Percentiles rank a stretch among this genome's conserved stretches.
These are phyloP conservation scores for Pseudomyrmex gracilis DNA, from an alignment of 1,140 invertebrate genomes.

Conservation along the genomic window DNA sequence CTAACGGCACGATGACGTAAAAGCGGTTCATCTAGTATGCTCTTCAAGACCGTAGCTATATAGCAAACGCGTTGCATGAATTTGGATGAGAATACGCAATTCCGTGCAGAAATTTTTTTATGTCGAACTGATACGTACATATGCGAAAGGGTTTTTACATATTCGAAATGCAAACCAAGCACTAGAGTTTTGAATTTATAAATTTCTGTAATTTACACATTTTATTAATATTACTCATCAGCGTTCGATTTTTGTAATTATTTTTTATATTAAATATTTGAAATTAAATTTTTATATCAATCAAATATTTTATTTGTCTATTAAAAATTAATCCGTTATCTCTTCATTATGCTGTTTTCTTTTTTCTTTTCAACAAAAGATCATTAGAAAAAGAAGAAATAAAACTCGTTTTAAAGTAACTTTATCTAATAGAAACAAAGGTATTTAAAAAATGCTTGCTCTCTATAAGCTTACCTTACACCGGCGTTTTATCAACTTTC, in stretches of 20 bases:
- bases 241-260: too few species aligned
- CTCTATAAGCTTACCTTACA: not conserved
- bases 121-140: too few species aligned
- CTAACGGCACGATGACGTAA: constrained; percentile 48
- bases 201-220: too few species aligned
- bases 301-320: not conserved
- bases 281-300: constrained; percentile 6
- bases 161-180: too few species aligned
- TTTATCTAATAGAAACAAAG: too few species aligned
- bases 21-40: constrained; percentile 47
- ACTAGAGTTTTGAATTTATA: too few species aligned
- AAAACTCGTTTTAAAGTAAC: too few species aligned
- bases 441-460: too few species aligned
- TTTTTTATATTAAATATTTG: too few species aligned
- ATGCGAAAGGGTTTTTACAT: too few species aligned
- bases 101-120: not conserved
- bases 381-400: not conserved
- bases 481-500: not conserved
- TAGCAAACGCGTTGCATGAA: not conserved
- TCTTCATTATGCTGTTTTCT: not conserved
- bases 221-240: too few species aligned
- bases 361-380: not conserved
- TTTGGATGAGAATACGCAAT: constrained; percentile 28
- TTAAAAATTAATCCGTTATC: not conserved
- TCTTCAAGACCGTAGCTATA: constrained; percentile 7